phyloP scores from a whole-genome alignment of 35 echinoderm and acorn worm genomes.

The Amphiura filiformis region DNA sequence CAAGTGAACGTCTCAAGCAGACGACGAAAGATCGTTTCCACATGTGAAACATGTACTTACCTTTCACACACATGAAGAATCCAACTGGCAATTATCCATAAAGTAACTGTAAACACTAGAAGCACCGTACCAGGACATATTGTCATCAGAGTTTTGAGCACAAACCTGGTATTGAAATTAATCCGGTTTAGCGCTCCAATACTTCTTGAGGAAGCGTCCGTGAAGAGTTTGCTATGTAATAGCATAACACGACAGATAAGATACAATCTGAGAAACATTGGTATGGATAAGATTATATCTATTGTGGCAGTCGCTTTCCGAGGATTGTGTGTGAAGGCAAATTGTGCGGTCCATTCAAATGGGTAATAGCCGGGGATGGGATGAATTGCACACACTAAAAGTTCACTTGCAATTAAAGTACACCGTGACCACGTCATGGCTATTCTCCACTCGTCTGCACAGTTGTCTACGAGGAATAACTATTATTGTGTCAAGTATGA shows the following conservation, averaged over 20 bases:
- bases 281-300: slow-evolving; percentile 95
- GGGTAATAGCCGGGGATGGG: slow-evolving; percentile 87
- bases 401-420: slow-evolving; percentile 70
- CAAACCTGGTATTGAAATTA: slow-evolving; percentile 99
- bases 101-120: slow-evolving; percentile 93
- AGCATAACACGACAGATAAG: slow-evolving; percentile 97
- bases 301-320: slow-evolving; percentile 68
- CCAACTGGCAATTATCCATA: slow-evolving; percentile 99
- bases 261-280: slow-evolving; percentile 98
- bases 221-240: slow-evolving; percentile 99
- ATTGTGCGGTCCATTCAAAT: slow-evolving; percentile 85
- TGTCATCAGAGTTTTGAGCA: slow-evolving; percentile 98
- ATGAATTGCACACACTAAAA: slow-evolving; percentile 90
- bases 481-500: slow-evolving; percentile 28
- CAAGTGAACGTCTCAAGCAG: background rate
- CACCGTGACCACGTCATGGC: slow-evolving; percentile 92
- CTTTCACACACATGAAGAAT: slow-evolving; percentile 98
- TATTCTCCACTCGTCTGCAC: slow-evolving; percentile 98
- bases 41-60: slow-evolving; percentile 31
- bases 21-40: background rate
- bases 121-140: slow-evolving; percentile 98
- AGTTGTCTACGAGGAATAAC: slow-evolving; percentile 99
- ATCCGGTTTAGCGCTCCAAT: slow-evolving; percentile 99
- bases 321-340: slow-evolving; percentile 78
- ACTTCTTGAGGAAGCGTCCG: slow-evolving; percentile 97